A percentile compares a stretch with the other conserved stretches of the same genome.
Evolutionary conservation across 2,888 invertebrate species (phyloP).

Genomic region (Bursaphelenchus okinawaensis): DNA sequence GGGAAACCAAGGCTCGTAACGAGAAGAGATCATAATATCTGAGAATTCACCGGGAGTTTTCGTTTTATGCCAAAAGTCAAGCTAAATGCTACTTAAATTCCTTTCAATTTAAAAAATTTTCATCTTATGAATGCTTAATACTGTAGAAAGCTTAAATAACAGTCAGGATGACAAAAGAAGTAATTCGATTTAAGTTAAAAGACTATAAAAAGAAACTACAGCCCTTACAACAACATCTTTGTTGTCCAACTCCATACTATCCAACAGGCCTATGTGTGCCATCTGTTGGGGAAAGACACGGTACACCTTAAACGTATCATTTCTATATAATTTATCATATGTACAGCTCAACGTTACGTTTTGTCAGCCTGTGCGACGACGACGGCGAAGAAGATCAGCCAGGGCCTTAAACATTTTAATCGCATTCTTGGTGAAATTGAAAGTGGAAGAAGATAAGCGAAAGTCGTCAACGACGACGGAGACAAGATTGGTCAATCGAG

Average conservation of each 20-base stretch:
- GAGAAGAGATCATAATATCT: conserved; percentile 41
- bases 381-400: not conserved
- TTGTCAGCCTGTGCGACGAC: not conserved
- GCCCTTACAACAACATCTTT: conserved; percentile 15
- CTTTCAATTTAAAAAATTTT: no score
- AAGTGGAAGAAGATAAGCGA: conserved; percentile 13
- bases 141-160: no score
- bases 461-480: not conserved
- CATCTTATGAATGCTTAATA: no score
- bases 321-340: not conserved
- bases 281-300: conserved; percentile 23
- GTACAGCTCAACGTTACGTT: not conserved
- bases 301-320: conserved; percentile 21
- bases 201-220: conserved; percentile 1
- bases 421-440: conserved; percentile 9
- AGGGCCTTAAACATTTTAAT: not conserved
- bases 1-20: conserved; percentile 8
- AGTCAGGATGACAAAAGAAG: no score
- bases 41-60: conserved; percentile 33
- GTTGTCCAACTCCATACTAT: conserved; percentile 15
- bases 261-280: conserved; percentile 19
- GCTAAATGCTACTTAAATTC: conserved; percentile 34
- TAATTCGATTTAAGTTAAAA: no score
- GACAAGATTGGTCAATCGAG: not conserved
- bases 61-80: conserved; percentile 52